Base-by-base conservation (phyloP, 2,888 invertebrate species). In the Calliphora vomitoria region DNA sequence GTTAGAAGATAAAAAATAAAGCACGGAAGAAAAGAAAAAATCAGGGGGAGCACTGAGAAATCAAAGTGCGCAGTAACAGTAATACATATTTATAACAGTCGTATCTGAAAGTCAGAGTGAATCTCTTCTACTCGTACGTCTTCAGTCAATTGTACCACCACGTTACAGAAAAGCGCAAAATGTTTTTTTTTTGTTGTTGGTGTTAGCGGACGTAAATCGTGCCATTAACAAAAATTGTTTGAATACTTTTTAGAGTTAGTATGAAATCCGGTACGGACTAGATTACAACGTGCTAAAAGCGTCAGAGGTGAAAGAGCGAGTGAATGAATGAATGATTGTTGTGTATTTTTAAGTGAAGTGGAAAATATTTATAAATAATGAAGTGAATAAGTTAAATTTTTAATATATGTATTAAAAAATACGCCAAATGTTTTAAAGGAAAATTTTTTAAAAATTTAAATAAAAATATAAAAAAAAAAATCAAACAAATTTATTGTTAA, bases 41-140 rank as follows among this genome's bases (percentile, higher is more conserved):
- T 74, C 64, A 44, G 68, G 69, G 82, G 82, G 66, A 87, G 82
- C 44, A 71, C 11, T 64, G 64, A 82, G 78, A 55, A 55, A 71
- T 71, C 38, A 64, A 79, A 82, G 85, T 87, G 87, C 87, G 87
- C 87, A 87, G 82, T 79, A 35, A 82, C 87, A 71, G 18, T 82
- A 81, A 41, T 8, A 71, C 31, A n/a, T 47, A 44, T 44, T 44
- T 11, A 4, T 47, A 66, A 11, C 62, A 85, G 64, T 38, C 35
- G 66, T 75, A 60, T 2, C 55, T 47, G 35, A 75, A 20, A 82
- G 66, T 66, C 20, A 44, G 68, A 68, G 58, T 41, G 53, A 58
- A 62, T 69, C 69, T 78, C 64, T 76, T 44, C 10, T 47, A 10
- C 50, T 69, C 15, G 47, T 53, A 60, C 38, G 18, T 72, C 64